Evolutionary conservation across 2,888 invertebrate genomes (phyloP).

Genomic region (Anoplius nigerrimus): DNA sequence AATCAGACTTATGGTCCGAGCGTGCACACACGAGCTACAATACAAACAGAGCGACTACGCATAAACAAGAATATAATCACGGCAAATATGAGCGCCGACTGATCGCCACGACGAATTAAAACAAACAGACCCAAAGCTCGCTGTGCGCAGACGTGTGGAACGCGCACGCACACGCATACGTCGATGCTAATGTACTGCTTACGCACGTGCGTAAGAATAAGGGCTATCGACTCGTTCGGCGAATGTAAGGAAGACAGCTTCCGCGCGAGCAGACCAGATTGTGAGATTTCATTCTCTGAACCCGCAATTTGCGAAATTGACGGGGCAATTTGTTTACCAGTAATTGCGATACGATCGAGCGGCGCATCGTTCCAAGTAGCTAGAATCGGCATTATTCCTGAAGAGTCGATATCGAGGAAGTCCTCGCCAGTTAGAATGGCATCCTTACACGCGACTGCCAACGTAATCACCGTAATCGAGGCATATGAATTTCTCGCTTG

Average conservation of each 20-base stretch:
- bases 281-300: conserved; percentile 67
- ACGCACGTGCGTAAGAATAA: conserved; percentile 40
- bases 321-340: conserved; percentile 68
- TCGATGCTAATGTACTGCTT: conserved; percentile 14
- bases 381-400: conserved; percentile 45
- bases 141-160: too few species aligned
- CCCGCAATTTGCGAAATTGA: conserved; percentile 69
- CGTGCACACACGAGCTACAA: too few species aligned
- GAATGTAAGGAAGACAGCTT: conserved; percentile 46
- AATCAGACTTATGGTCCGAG: too few species aligned
- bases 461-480: too few species aligned
- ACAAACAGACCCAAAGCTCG: too few species aligned
- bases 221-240: conserved; percentile 39
- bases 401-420: conserved; percentile 25
- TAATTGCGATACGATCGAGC: conserved; percentile 68
- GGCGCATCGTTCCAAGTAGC: conserved; percentile 52
- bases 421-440: neutral
- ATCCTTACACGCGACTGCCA: too few species aligned
- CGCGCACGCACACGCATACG: too few species aligned
- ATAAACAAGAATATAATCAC: too few species aligned
- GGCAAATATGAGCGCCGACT: too few species aligned
- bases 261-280: conserved; percentile 58
- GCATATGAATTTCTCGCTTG: too few species aligned
- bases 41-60: too few species aligned
- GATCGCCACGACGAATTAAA: too few species aligned